Base-by-base conservation (phyloP, 2,888 invertebrate species). In the Folsomia manolachei region DNA sequence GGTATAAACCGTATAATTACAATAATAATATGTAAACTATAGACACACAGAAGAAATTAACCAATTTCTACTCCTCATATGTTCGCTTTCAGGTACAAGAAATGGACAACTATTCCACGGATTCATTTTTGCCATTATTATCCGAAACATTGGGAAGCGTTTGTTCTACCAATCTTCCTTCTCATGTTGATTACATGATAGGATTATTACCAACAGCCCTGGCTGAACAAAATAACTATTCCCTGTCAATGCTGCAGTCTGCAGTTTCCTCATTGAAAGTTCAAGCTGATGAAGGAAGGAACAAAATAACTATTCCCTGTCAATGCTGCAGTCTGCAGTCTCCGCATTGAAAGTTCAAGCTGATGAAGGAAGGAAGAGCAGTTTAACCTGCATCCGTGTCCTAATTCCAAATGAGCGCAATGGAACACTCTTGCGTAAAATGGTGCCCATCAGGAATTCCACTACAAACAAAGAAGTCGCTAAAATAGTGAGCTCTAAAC, bases 231-330 rank as follows among this genome's bases (percentile, higher is more conserved):
- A 95, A 95, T 0, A 95, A 95, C 2, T 97, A 97, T 85, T 97
- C 97, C 83, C 88, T 97, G 73, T 95, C 97, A 0, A 93, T 95
- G 0, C 87, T 97, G 69, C 95, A 95, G 83, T 94, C 95, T 70
- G 97, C 97, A 23, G 94, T 80, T n/a, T 79, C 81, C 21, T 76
- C 80, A 27, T 75, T 82, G 18, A 78, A 74, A 39, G 56, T 56
- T 19, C 73, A 75, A 61, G 71, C 69, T 9, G 78, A 77, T 63
- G 74, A 73, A 27, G 73, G 75, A 39, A 77, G n/a, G 96, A 96
- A 1, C 96, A 97, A 83, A 95, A 95, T 0, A 95, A 95, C 2
- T 97, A 97, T 85, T 97, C 97, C 83, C 88, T 97, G 73, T 95
- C 97, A 0, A 93, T 95, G 0, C 87, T 97, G 69, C 95, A 95